Conservation (phyloP, 1,140 invertebrate species). For the Drepana arcuata region DNA sequence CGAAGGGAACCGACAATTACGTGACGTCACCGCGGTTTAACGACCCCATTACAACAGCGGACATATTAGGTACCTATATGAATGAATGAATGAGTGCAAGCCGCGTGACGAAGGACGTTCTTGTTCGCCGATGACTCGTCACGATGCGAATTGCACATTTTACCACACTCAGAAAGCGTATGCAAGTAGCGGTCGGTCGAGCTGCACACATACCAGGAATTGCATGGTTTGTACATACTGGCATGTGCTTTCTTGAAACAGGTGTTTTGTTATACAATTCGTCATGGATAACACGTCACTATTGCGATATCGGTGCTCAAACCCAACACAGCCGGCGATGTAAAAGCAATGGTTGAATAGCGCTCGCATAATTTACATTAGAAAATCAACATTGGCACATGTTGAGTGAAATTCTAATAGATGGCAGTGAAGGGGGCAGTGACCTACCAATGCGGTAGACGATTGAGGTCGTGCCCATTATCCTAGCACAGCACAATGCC, state of each 20-base stretch:
- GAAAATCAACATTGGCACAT: slow-evolving; percentile 22
- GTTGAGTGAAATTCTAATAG: slow-evolving; percentile 48
- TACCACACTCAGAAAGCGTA: background rate
- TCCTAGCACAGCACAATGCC: slow-evolving; percentile 54
- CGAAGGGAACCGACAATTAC: slow-evolving; percentile 66
- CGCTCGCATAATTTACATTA: slow-evolving; percentile 2
- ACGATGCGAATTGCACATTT: slow-evolving; percentile 22
- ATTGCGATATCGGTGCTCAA: too few relatives aligned
- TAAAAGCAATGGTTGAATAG: too few relatives aligned
- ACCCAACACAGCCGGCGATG: too few relatives aligned
- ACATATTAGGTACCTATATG: slow-evolving; percentile 45
- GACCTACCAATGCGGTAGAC: slow-evolving; percentile 36
- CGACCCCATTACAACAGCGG: slow-evolving; percentile 63
- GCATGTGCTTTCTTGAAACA: slow-evolving; percentile 1
- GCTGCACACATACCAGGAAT: too few relatives aligned
- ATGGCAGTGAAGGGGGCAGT: slow-evolving; percentile 40
- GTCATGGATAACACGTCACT: too few relatives aligned
- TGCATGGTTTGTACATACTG: slow-evolving; percentile 1
- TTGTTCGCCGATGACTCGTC: slow-evolving; percentile 29
- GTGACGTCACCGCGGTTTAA: slow-evolving; percentile 67
- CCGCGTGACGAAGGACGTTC: slow-evolving; percentile 58
- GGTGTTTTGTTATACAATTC: slow-evolving; percentile 2
- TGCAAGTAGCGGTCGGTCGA: too few relatives aligned
- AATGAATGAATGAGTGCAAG: slow-evolving; percentile 64
- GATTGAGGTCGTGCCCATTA: slow-evolving; percentile 38